Conservation (phyloP, 2,113 vertebrate species). For the Sphyrna mokarran region DNA sequence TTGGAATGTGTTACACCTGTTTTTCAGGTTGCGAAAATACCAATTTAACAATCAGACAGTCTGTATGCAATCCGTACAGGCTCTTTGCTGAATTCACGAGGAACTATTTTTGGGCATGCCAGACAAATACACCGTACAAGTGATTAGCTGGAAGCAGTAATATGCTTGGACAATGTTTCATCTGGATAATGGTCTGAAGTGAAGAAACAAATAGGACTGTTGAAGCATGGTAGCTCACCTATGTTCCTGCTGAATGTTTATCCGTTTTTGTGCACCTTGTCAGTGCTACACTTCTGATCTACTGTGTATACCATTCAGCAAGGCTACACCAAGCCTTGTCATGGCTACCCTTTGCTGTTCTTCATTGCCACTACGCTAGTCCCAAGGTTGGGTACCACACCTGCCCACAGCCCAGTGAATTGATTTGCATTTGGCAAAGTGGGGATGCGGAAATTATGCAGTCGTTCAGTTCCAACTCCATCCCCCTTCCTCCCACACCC, state of each 20-base stretch:
- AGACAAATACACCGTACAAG: not conserved
- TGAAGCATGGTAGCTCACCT: not conserved
- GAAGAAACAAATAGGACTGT: not conserved
- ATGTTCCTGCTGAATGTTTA: not conserved
- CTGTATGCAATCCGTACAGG: not conserved
- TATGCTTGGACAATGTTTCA: not conserved
- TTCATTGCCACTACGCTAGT: not conserved
- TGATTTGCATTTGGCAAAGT: not conserved
- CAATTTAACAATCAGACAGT: not conserved
- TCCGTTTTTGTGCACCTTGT: not conserved
- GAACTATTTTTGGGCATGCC: not conserved
- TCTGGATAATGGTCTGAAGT: not conserved
- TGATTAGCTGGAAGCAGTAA: not conserved
- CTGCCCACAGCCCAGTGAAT: not conserved
- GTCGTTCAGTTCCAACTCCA: not conserved
- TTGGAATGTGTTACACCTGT: not conserved
- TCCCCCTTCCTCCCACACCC: too few species aligned
- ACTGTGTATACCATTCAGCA: not conserved
- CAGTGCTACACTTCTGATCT: not conserved
- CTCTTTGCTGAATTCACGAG: not conserved
- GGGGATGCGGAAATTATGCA: not conserved
- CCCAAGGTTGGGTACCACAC: not conserved
- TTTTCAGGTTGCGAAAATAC: not conserved
- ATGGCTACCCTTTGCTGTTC: not conserved
- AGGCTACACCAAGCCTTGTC: not conserved